These are phyloP conservation scores for Lepisosteus oculatus DNA, from an alignment of 2,113 vertebrate species.

Conservation along the genomic window DNA sequence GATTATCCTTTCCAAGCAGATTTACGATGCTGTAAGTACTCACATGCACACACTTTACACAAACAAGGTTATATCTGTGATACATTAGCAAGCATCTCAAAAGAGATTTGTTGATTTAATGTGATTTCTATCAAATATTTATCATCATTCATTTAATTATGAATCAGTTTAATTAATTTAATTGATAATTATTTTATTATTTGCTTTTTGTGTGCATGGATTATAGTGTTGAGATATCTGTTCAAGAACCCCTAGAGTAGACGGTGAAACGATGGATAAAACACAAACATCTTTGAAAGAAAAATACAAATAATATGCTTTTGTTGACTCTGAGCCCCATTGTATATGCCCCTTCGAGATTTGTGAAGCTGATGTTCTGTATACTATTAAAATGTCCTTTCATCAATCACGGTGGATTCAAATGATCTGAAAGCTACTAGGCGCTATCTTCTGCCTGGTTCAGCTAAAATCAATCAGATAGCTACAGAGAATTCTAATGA, in stretches of 20 bases:
- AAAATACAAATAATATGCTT: too few species aligned
- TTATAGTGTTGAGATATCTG: too few species aligned
- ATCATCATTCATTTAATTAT: too few species aligned
- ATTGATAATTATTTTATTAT: neutral
- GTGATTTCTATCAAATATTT: too few species aligned
- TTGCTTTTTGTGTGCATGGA: neutral
- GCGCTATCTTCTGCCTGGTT: conserved; percentile 11
- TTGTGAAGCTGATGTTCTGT: neutral
- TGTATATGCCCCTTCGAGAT: conserved; percentile 4
- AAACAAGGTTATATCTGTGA: too few species aligned
- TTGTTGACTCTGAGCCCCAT: neutral
- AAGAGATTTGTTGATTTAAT: too few species aligned
- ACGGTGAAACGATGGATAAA: too few species aligned
- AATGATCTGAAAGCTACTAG: conserved; percentile 22
- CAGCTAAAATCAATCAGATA: conserved; percentile 20
- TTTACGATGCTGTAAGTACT: conserved; percentile 54
- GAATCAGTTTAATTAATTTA: too few species aligned
- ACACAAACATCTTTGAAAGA: too few species aligned
- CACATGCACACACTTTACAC: too few species aligned
- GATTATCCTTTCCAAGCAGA: conserved; percentile 52
- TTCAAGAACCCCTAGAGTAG: too few species aligned
- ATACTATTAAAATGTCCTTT: conserved; percentile 32
- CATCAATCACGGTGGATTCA: conserved; percentile 35
- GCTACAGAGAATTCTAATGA: conserved; percentile 19
- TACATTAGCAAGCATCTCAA: too few species aligned